Conservation (phyloP, 1,140 invertebrate species). For the Bombyx mori region ASM3026992v2 NC_085109.1:8737001-8737500, state of each 20-base stretch:
- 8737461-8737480: too few species aligned
- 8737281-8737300: slow-evolving; percentile 2
- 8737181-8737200: slow-evolving; percentile 63
- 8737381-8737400: too few species aligned
- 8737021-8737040: neutral
- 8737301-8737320: neutral
- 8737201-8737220: slow-evolving; percentile 58
- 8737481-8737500: too few species aligned
- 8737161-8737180: slow-evolving; percentile 52
- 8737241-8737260: slow-evolving; percentile 10
- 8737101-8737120: slow-evolving; percentile 48
- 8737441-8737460: too few species aligned
- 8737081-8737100: slow-evolving; percentile 48
- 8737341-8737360: too few species aligned
- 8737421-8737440: too few species aligned
- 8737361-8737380: too few species aligned
- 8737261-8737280: slow-evolving; percentile 9
- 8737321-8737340: neutral
- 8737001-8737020: neutral
- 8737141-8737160: slow-evolving; percentile 69
- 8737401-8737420: too few species aligned
- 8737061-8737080: slow-evolving; percentile 32
- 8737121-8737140: slow-evolving; percentile 51
- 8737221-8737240: slow-evolving; percentile 11
- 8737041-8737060: slow-evolving; percentile 25